These are phyloP conservation scores for Crotalus horridus DNA, from an alignment of 2,113 vertebrate species.

Conservation along the genomic window DNA sequence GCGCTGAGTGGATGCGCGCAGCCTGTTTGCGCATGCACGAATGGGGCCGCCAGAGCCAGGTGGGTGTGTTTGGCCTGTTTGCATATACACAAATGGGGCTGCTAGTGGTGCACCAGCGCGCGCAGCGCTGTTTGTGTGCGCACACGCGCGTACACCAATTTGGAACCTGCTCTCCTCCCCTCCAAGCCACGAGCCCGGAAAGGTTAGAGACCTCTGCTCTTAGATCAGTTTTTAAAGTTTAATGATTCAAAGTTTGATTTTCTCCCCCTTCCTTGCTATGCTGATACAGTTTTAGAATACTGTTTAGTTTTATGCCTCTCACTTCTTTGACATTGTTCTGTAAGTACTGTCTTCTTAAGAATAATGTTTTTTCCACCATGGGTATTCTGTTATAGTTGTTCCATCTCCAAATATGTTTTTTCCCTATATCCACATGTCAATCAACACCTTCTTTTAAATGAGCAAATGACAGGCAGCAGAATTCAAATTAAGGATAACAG, in stretches of 20 bases:
- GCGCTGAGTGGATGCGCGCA: fast-evolving
- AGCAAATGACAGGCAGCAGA: conserved; percentile 48
- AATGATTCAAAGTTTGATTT: conserved; percentile 51
- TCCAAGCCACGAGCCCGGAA: no score
- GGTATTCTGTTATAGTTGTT: conserved; percentile 50
- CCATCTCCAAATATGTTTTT: conserved; percentile 60
- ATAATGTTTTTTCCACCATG: conserved; percentile 52
- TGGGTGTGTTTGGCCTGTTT: no score
- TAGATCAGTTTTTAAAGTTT: conserved; percentile 53
- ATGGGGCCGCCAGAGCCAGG: no score
- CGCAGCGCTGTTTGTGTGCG: no score
- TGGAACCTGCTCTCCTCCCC: no score
- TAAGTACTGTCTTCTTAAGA: conserved; percentile 57
- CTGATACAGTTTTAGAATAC: conserved; percentile 43
- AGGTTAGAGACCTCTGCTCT: neutral
- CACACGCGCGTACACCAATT: no score
- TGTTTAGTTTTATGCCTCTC: conserved; percentile 55
- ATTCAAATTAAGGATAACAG: conserved; percentile 47
- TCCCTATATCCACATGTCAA: conserved; percentile 57
- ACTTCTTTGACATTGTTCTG: conserved; percentile 61
- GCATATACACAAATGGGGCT: no score
- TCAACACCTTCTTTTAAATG: conserved; percentile 57
- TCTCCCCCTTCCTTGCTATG: conserved; percentile 38
- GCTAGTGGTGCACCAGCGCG: no score
- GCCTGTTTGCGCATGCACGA: no score